These are phyloP conservation scores for Calephelis virginiensis DNA, from an alignment of 1,140 invertebrate species.

Conservation along the genomic window DNA sequence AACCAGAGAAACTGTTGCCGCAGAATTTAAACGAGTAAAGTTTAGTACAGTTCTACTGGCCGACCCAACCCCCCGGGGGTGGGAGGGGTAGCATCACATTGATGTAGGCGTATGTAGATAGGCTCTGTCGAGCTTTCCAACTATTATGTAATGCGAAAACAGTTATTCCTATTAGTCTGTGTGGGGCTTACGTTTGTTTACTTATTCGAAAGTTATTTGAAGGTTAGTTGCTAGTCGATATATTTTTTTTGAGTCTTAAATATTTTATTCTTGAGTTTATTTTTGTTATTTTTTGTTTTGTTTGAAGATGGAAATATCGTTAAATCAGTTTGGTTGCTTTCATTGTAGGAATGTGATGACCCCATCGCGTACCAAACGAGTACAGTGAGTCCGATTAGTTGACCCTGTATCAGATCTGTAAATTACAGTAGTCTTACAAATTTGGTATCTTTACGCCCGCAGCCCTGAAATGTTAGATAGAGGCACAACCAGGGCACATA, in stretches of 20 bases:
- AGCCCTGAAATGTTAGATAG: no score
- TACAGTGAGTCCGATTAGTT: no score
- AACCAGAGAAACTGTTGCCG: slow-evolving; percentile 50
- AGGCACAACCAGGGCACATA: no score
- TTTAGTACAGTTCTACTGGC: slow-evolving; percentile 52
- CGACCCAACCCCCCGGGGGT: slow-evolving; percentile 29
- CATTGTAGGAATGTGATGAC: no score
- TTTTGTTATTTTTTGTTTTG: not conserved
- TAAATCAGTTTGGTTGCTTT: no score
- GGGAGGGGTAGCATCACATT: slow-evolving; percentile 39
- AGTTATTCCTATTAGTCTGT: slow-evolving; percentile 5
- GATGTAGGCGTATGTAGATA: slow-evolving; percentile 53
- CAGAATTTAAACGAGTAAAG: slow-evolving; percentile 76
- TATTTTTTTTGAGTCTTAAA: slow-evolving; percentile 1
- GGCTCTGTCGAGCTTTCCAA: slow-evolving; percentile 14
- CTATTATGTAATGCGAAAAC: slow-evolving; percentile 4
- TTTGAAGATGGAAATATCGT: no score
- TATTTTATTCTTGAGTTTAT: no score
- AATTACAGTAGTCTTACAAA: no score
- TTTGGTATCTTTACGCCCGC: no score
- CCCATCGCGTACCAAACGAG: no score
- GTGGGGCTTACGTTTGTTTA: slow-evolving; percentile 2
- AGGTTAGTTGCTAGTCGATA: slow-evolving; percentile 1
- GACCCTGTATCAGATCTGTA: no score
- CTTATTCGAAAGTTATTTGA: slow-evolving; percentile 13